Percentiles rank a stretch among this genome's conserved stretches.
Evolutionary conservation across 2,113 vertebrate genomes (phyloP).

Genomic region (Muntiacus reevesi): DNA sequence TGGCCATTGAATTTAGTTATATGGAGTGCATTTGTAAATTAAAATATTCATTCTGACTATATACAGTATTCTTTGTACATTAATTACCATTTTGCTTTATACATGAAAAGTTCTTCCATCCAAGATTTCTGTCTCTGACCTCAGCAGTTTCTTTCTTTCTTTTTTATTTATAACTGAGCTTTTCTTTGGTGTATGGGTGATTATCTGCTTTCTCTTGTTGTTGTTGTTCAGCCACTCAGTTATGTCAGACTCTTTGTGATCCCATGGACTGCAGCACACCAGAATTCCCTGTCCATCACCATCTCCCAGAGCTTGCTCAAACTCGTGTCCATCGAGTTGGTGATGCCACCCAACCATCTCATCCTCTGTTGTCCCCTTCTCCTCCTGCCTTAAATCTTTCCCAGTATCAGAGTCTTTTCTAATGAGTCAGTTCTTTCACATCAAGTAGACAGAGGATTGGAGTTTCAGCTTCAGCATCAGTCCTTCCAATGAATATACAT

Average conservation of each 20-base stretch:
- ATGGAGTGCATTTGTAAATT: not conserved
- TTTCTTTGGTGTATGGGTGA: not conserved
- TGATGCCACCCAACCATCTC: not conserved
- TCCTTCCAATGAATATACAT: not conserved
- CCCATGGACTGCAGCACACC: not conserved
- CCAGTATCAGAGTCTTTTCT: not conserved
- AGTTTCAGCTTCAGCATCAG: not conserved
- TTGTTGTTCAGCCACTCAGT: not conserved
- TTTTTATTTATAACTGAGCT: not conserved
- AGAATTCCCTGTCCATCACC: not conserved
- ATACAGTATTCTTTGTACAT: not conserved
- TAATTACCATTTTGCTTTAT: not conserved
- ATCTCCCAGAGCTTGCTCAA: not conserved
- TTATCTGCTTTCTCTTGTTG: not conserved
- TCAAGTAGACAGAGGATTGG: not conserved
- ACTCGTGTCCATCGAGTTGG: not conserved
- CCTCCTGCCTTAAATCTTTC: not conserved
- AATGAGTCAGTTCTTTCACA: not conserved
- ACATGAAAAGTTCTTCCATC: not conserved
- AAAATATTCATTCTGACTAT: not conserved
- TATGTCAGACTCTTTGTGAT: accelerated
- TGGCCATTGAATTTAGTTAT: not conserved
- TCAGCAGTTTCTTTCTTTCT: not conserved
- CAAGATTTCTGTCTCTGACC: not conserved
- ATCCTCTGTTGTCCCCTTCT: not conserved